phyloP scores from a whole-genome alignment of 1,140 invertebrate species.

The Pentalonia nigronervosa region DNA sequence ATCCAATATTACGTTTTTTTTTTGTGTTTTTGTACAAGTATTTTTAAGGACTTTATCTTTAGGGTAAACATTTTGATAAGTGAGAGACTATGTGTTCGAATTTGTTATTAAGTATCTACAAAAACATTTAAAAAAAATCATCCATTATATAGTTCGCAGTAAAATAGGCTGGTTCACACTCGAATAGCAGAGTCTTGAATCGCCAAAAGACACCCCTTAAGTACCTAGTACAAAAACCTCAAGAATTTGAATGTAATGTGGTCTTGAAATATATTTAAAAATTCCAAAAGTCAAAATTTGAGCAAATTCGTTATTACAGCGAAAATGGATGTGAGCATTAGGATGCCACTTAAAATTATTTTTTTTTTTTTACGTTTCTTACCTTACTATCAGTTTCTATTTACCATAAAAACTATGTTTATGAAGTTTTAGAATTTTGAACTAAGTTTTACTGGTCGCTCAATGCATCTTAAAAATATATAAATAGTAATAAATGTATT shows the following conservation, averaged over 20 bases:
- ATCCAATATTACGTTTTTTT: background rate
- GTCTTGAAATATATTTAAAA: background rate
- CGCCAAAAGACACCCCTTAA: too few species aligned
- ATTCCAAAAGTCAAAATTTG: background rate
- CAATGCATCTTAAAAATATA: too few species aligned
- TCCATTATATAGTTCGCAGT: background rate
- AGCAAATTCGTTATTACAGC: background rate
- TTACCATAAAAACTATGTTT: too few species aligned
- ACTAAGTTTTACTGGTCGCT: too few species aligned
- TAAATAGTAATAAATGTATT: too few species aligned
- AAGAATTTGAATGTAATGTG: background rate
- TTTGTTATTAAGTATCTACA: too few species aligned
- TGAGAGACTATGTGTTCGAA: background rate
- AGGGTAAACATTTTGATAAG: background rate
- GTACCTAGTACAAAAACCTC: too few species aligned
- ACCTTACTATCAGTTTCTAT: too few species aligned
- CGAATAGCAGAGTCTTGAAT: background rate
- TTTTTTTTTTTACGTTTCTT: too few species aligned
- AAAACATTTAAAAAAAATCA: background rate
- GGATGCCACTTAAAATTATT: too few species aligned
- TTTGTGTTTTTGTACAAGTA: background rate
- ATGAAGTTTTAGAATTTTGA: too few species aligned
- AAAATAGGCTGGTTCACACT: background rate
- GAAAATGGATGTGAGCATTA: background rate
- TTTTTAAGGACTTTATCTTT: background rate